Base-by-base conservation (phyloP, 2,888 invertebrate species). In the Caenorhabditis virilis region DNA sequence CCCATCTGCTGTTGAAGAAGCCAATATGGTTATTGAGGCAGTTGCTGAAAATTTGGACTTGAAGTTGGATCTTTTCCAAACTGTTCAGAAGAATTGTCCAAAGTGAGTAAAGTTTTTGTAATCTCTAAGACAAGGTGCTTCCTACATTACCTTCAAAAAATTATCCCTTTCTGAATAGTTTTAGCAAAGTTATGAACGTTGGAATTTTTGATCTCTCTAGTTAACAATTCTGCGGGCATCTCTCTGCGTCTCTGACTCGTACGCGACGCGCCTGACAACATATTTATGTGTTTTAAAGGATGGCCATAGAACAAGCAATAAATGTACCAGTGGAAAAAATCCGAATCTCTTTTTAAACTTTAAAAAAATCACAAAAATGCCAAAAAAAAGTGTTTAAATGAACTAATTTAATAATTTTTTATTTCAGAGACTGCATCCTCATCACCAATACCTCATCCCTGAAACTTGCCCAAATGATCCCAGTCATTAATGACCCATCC, bases 381-480 rank as follows among this genome's bases (percentile, higher is more conserved):
- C n/a, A n/a, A n/a, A n/a, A n/a, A n/a, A n/a, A n/a, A n/a, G n/a
- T n/a, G n/a, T n/a, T n/a, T n/a, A n/a, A n/a, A n/a, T n/a, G n/a
- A n/a, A n/a, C n/a, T n/a, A n/a, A n/a, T n/a, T 16, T 7, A 27
- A 13, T n/a, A 20, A 18, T n/a, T 0, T 6, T 46, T 50, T 43
- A 25, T 86, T 49, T 53, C 84, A 90, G 89, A 86, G 89, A 90
- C 77, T 89, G 91, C 9, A 89, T 93, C 67, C 90, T 93, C 83
- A 90, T 91, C 5, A 91, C 91, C 27, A 93, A 93, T 84, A 93
- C 93, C 0, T 92, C 92, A 4, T 92, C 92, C 0, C 87, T 93
- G 25, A 89, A 91, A 11, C 90, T 93, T 73, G 87, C 87, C 63
- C 91, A 91, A 77, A 92, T 93, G 79, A 41, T 56, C 0, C 69